Percentiles rank a stretch among this genome's conserved stretches.
Evolutionary conservation across 1,140 invertebrate species (phyloP).

Genomic region (Bradynema listronoti): DNA sequence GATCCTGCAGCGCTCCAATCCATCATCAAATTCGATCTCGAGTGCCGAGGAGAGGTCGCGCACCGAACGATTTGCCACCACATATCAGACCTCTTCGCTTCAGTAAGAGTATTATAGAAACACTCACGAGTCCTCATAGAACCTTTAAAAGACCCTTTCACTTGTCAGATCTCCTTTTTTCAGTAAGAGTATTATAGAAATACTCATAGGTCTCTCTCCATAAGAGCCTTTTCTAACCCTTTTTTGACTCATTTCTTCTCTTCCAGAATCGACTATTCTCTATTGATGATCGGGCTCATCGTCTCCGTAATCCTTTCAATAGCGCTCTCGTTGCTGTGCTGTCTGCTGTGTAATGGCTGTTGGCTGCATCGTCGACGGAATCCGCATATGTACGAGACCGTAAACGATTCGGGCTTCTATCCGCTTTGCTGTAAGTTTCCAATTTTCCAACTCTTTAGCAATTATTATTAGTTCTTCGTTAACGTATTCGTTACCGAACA

Average conservation of each 20-base stretch:
- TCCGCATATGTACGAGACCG: slow-evolving; percentile 31
- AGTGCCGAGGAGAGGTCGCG: neutral
- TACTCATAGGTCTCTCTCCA: no score
- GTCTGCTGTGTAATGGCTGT: slow-evolving; percentile 38
- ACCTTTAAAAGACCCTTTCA: no score
- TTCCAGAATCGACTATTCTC: slow-evolving; percentile 36
- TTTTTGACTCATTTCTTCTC: no score
- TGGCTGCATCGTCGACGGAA: slow-evolving; percentile 38
- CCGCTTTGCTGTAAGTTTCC: slow-evolving; percentile 37
- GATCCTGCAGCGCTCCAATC: neutral
- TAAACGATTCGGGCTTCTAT: slow-evolving; percentile 34
- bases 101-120: no score
- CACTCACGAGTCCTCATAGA: no score
- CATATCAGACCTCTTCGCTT: slow-evolving; percentile 23
- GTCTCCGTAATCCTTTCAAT: slow-evolving; percentile 35
- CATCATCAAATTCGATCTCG: neutral
- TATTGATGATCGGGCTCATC: slow-evolving; percentile 31
- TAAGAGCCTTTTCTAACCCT: no score
- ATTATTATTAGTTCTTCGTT: neutral
- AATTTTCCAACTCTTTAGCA: slow-evolving; percentile 12
- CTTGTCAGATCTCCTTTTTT: no score
- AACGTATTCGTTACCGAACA: no score
- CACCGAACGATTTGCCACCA: slow-evolving; percentile 21
- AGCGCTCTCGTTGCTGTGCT: slow-evolving; percentile 32
- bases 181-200: no score